Percentiles rank a stretch among this genome's conserved stretches.
Conservation (phyloP, 2,113 vertebrate species). For the Elachura formosa region DNA sequence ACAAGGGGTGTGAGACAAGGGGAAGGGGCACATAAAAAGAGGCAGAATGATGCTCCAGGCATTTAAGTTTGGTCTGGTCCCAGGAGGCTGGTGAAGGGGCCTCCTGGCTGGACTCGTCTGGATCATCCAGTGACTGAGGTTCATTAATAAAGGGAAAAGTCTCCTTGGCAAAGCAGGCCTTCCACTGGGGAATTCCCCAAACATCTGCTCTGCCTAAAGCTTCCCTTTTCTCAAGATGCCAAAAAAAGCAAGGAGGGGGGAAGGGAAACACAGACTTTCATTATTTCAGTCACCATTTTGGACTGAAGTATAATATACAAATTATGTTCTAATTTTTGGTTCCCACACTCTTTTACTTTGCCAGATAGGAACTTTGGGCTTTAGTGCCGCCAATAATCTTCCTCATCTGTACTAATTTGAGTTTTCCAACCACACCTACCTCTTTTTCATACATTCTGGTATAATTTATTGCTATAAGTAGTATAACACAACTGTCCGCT, state of each 20-base stretch:
- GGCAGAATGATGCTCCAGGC: rapidly evolving
- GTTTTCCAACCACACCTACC: not conserved
- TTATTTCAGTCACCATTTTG: not conserved
- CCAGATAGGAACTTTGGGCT: not conserved
- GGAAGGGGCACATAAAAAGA: not conserved
- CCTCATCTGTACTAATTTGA: not conserved
- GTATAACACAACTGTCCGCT: rapidly evolving
- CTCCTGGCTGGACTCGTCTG: not conserved
- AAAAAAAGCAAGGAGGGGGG: conserved; percentile 13
- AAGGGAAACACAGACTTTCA: not conserved
- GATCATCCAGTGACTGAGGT: not conserved
- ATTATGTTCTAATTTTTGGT: not conserved
- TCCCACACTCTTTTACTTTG: not conserved
- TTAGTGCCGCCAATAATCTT: not conserved
- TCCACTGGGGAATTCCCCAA: conserved; percentile 58
- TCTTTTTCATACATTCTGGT: not conserved
- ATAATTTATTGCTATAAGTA: not conserved
- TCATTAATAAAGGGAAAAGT: conserved; percentile 21
- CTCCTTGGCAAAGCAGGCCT: not conserved
- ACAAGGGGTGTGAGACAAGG: rapidly evolving
- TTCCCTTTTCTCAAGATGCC: conserved; percentile 55
- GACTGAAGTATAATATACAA: not conserved
- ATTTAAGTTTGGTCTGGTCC: not conserved
- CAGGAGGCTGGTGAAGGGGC: not conserved
- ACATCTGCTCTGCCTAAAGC: conserved; percentile 7